Percentiles rank a stretch among this genome's conserved stretches.
These are phyloP conservation scores for Trichoplax adhaerens DNA, from an alignment of 37 sponge, comb jelly and placozoan genomes.

Conservation along the genomic window DNA sequence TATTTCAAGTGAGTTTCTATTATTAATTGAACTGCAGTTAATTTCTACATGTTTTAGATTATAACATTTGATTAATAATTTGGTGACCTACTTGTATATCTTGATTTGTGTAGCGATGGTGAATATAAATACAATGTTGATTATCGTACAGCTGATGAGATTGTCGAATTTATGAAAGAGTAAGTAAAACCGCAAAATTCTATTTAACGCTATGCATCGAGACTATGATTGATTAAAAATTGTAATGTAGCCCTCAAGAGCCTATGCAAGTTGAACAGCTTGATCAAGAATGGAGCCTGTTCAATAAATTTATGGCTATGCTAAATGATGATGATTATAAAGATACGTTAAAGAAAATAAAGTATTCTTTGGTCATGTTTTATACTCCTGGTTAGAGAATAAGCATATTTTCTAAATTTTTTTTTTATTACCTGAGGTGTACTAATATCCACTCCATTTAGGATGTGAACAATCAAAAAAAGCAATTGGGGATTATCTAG, in stretches of 20 bases:
- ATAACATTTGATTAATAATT: background rate
- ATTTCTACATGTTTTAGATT: constrained; percentile 42
- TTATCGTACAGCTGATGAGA: constrained; percentile 22
- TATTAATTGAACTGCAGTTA: constrained; percentile 5
- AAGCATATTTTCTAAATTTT: too few relatives aligned
- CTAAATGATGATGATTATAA: constrained; percentile 48
- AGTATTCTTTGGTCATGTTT: constrained; percentile 79
- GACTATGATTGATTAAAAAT: background rate
- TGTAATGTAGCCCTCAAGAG: background rate
- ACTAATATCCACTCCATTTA: too few relatives aligned
- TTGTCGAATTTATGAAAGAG: constrained; percentile 81
- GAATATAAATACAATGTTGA: constrained; percentile 2
- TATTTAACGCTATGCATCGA: background rate
- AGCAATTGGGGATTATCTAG: too few relatives aligned
- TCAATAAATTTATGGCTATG: constrained; percentile 25
- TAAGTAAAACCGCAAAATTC: background rate
- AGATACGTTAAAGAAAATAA: constrained; percentile 58
- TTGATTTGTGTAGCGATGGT: constrained; percentile 8
- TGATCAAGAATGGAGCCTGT: background rate
- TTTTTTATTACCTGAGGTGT: too few relatives aligned
- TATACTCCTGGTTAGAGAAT: constrained; percentile 41
- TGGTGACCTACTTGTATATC: background rate
- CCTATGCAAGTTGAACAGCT: background rate
- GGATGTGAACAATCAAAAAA: too few relatives aligned
- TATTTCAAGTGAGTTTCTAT: constrained; percentile 31